Evolutionary conservation across 1,140 invertebrate genomes (phyloP).

Genomic region (Euglossa dilemma): DNA sequence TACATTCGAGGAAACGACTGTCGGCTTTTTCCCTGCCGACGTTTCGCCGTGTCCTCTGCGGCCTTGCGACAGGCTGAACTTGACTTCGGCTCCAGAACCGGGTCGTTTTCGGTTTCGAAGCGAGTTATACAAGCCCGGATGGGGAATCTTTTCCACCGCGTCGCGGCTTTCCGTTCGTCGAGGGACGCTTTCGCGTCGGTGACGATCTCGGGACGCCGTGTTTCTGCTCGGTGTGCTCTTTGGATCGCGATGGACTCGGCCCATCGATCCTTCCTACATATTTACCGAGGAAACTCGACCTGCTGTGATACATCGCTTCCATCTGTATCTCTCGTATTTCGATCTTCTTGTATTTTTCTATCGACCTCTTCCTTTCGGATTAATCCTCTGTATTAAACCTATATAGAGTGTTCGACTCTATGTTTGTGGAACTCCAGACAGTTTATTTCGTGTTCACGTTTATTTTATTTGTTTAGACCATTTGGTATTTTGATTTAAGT

Average conservation of each 20-base stretch:
- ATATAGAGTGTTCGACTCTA: no score
- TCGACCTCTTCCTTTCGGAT: no score
- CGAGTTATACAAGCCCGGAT: background rate
- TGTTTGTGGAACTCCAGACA: no score
- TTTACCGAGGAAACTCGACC: background rate
- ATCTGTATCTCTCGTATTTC: background rate
- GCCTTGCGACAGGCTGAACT: background rate
- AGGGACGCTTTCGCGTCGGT: background rate
- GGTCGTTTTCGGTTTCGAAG: background rate
- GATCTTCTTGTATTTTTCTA: background rate
- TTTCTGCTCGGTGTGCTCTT: background rate
- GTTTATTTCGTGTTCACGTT: no score
- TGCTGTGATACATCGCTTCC: background rate
- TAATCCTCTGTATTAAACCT: no score
- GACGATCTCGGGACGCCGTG: background rate
- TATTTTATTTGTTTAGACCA: no score
- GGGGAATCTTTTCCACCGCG: background rate
- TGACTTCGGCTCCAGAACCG: background rate
- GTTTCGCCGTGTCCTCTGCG: background rate
- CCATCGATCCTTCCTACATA: no score
- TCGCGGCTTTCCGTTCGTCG: background rate
- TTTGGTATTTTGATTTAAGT: no score
- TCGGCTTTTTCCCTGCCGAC: background rate
- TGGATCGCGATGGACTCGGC: no score
- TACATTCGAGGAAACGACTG: constrained; percentile 2